Evolutionary conservation across 1,140 invertebrate genomes (phyloP).

Genomic region (Conus betulinus): DNA sequence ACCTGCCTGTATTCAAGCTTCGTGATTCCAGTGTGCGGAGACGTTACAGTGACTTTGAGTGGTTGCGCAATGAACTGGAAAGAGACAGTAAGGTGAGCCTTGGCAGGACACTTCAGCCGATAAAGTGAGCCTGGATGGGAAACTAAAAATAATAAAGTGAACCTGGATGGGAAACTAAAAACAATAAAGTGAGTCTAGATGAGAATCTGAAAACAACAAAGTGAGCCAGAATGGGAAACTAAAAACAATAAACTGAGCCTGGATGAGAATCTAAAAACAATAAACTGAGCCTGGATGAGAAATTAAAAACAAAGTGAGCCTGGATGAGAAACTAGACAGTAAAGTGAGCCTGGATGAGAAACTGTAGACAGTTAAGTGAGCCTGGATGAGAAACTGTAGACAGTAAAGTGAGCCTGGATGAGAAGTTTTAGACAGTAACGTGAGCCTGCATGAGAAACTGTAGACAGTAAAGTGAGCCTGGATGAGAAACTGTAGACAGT

Average conservation of each 20-base stretch:
- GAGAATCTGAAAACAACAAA: no score
- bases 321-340: background rate
- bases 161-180: no score
- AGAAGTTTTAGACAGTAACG: no score
- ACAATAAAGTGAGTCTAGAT: no score
- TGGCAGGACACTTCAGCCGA: no score
- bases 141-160: no score
- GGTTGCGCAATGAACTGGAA: conserved; percentile 98
- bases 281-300: background rate
- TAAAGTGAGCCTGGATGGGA: no score
- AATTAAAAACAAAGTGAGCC: no score
- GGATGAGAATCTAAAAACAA: background rate
- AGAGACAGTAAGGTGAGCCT: conserved; percentile 95
- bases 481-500: background rate
- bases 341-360: background rate
- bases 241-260: background rate
- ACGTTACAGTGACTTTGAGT: conserved; percentile 96
- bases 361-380: background rate
- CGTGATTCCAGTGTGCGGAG: conserved; percentile 98
- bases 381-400: background rate
- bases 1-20: conserved; percentile 99
- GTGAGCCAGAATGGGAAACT: background rate
- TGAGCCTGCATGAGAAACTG: background rate
- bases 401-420: no score
- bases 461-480: background rate